Base-by-base conservation (phyloP, 2,888 invertebrate genomes). In the Melanophora roralis region DNA sequence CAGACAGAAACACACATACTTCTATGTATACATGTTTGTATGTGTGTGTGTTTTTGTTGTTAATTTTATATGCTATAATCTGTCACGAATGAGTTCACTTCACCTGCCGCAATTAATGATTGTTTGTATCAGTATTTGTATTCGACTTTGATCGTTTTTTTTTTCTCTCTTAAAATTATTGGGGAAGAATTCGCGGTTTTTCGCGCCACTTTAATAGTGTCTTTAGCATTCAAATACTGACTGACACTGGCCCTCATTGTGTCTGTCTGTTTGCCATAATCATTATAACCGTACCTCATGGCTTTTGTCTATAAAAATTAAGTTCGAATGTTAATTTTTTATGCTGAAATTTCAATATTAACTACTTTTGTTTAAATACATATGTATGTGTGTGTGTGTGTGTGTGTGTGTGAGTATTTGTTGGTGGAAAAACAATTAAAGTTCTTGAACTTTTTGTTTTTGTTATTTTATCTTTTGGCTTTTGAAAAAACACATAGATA, bases 1-100 rank as follows among this genome's bases (percentile, higher is more conserved):
- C 36, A 16, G 12, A 34, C 27, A 47, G 11, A n/a, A n/a, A 67
- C 51, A 55, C 55, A 27, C 27, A 27, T 27, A 27, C 27, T 27
- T 27, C 3, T 6, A 27, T 27, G 6, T 6, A 27, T 5, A 27
- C 27, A 27, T 59, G 38, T 12, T 36, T 49, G 49, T 8, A 38
- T 16, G 14, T 59, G 21, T n/a, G 32, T 19, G 14, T 68, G 40
- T 62, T n/a, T n/a, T 27, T 40, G 51, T 8, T 68, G 59, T 53
- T 55, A 27, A 34, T 40, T n/a, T 55, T 57, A 7, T 36, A 64
- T 76, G 72, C 79, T 72, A 55, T 77, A 81, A 81, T 81, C 81
- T 81, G 81, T 81, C 81, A 81, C 81, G 81, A 81, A 81, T 81
- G 81, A 78, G 81, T 81, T 81, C 81, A 81, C 81, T 69, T 81